Percentiles rank a stretch among this genome's conserved stretches.
These are phyloP conservation scores for Heptranchias perlo DNA, from an alignment of 2,113 vertebrate genomes.

Conservation along the genomic window DNA sequence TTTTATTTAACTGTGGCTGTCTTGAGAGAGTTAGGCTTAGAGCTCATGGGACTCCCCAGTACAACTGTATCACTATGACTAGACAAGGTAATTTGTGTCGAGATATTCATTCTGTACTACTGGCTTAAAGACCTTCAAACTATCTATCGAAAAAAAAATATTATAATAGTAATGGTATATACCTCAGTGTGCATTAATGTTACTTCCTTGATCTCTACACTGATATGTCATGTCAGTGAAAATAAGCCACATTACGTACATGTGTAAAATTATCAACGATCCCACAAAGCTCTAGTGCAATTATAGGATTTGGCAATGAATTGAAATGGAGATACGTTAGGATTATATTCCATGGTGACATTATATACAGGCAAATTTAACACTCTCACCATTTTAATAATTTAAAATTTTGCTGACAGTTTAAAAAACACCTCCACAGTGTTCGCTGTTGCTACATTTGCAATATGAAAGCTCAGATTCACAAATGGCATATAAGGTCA, in stretches of 20 bases:
- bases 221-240: not conserved
- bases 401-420: not conserved
- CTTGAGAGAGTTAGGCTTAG: no score
- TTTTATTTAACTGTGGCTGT: no score
- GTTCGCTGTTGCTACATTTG: not conserved
- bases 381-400: not conserved
- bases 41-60: no score
- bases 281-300: not conserved
- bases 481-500: not conserved
- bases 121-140: no score
- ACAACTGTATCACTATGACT: no score
- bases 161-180: no score
- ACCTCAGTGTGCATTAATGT: no score
- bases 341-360: not conserved
- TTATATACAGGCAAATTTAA: not conserved
- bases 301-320: not conserved
- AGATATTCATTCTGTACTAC: no score
- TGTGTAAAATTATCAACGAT: not conserved
- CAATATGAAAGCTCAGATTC: not conserved
- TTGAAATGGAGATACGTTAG: not conserved
- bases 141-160: no score
- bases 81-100: no score
- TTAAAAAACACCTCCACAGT: not conserved
- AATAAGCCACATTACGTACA: not conserved
- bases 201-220: no score